These are phyloP conservation scores for Octopus bimaculoides DNA, from an alignment of 1,140 invertebrate genomes.

Conservation along the genomic window DNA sequence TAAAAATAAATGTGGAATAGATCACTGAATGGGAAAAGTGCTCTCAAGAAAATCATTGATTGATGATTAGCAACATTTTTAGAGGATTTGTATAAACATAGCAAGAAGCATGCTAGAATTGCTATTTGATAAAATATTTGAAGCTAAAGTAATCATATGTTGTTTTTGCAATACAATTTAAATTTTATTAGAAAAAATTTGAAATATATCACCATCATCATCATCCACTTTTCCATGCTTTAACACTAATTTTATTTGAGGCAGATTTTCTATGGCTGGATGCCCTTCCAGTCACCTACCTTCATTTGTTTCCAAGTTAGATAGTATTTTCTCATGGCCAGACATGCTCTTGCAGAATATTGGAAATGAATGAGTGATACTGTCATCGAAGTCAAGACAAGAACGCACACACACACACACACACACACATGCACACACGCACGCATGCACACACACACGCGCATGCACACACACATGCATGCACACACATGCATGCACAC, in stretches of 20 bases:
- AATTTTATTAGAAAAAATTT: background rate
- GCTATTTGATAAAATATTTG: background rate
- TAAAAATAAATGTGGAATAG: background rate
- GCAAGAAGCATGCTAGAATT: background rate
- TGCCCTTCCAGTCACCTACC: too few species aligned
- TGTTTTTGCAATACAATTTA: slow-evolving; percentile 7
- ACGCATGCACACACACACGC: too few species aligned
- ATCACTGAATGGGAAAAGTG: background rate
- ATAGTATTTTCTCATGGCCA: too few species aligned
- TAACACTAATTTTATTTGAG: too few species aligned
- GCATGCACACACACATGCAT: background rate
- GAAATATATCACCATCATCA: background rate
- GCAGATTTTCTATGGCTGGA: too few species aligned
- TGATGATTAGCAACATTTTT: background rate
- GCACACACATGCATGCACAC: background rate
- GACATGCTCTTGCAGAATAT: too few species aligned
- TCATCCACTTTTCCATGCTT: too few species aligned
- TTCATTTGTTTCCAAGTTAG: too few species aligned
- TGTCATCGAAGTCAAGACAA: too few species aligned
- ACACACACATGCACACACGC: too few species aligned
- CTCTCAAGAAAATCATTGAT: background rate
- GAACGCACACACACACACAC: too few species aligned
- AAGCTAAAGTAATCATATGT: background rate
- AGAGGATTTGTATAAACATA: background rate
- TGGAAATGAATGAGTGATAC: too few species aligned